These are phyloP conservation scores for Rapana venosa DNA, from an alignment of 2,888 invertebrate genomes.

Conservation along the genomic window DNA sequence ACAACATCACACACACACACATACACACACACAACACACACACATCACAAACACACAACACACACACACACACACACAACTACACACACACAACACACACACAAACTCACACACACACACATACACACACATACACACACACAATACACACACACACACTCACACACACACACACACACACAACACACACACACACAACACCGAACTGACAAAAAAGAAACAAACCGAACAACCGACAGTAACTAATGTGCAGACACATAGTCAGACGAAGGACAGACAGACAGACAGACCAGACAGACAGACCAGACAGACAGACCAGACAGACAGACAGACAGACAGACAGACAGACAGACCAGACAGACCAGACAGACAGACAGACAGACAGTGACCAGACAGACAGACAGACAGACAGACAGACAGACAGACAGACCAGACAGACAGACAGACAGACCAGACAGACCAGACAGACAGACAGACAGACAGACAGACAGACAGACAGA, in stretches of 20 bases:
- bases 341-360: too few relatives aligned
- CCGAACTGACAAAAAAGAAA: neutral
- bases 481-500: too few relatives aligned
- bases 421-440: too few relatives aligned
- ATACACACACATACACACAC: neutral
- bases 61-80: neutral
- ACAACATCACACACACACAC: neutral
- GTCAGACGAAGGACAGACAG: neutral
- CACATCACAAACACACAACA: neutral
- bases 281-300: neutral
- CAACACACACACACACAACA: too few relatives aligned
- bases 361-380: too few relatives aligned
- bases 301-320: too few relatives aligned
- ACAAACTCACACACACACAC: neutral
- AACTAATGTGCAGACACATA: neutral
- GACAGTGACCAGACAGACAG: too few relatives aligned
- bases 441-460: too few relatives aligned
- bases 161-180: neutral
- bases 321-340: too few relatives aligned
- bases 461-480: too few relatives aligned
- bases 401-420: too few relatives aligned
- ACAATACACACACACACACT: neutral
- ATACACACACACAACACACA: neutral
- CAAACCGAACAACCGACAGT: neutral
- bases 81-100: neutral